phyloP scores from a whole-genome alignment of 2,888 invertebrate genomes.

The Nomada fabriciana region DNA sequence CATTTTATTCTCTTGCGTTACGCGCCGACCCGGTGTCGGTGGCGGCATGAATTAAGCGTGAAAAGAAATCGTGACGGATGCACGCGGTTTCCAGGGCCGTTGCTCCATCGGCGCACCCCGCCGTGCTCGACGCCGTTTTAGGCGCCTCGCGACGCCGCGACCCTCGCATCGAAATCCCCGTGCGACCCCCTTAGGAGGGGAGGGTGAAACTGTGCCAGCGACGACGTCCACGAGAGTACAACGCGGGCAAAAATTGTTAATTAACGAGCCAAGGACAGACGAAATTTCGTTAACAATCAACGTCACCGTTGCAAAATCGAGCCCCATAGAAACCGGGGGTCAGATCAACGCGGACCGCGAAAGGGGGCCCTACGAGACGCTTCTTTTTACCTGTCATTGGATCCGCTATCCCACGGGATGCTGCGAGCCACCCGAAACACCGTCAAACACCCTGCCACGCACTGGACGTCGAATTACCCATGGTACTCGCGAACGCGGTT shows the following conservation, averaged over 20 bases:
- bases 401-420: neutral
- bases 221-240: too few relatives aligned
- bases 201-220: neutral
- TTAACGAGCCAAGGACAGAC: too few relatives aligned
- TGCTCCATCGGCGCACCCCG: too few relatives aligned
- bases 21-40: slow-evolving; percentile 54
- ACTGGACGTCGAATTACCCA: neutral
- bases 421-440: neutral
- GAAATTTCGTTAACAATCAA: too few relatives aligned
- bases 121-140: neutral
- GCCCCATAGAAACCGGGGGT: too few relatives aligned
- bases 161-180: slow-evolving; percentile 72
- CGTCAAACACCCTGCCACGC: slow-evolving; percentile 17
- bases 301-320: too few relatives aligned
- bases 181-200: slow-evolving; percentile 27
- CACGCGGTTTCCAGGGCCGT: neutral
- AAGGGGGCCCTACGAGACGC: too few relatives aligned
- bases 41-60: slow-evolving; percentile 71
- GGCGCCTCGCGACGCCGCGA: slow-evolving; percentile 35
- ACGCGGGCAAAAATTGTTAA: too few relatives aligned
- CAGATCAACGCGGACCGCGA: neutral
- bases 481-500: neutral
- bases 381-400: neutral
- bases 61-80: slow-evolving; percentile 40
- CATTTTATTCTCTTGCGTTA: slow-evolving; percentile 78